phyloP scores from a whole-genome alignment of 1,140 invertebrate species.

The Heterodera carotae region DNA sequence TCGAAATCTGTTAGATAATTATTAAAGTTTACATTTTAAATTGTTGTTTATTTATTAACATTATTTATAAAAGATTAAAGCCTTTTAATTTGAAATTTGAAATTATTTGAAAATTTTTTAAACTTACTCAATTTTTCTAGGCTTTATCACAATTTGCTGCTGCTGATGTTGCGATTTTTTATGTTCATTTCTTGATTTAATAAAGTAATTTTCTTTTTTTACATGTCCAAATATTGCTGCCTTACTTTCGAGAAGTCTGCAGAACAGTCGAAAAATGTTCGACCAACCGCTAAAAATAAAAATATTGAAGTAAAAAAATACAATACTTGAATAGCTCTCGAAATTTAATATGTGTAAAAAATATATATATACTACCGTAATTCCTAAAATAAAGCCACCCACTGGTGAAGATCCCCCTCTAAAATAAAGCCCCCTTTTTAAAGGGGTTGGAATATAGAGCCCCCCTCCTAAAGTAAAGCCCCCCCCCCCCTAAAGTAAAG shows the following conservation, averaged over 20 bases:
- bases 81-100: not conserved
- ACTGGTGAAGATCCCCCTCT: too few species aligned
- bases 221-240: not conserved
- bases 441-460: too few species aligned
- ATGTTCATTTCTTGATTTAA: not conserved
- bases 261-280: conserved; percentile 36
- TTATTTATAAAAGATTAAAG: too few species aligned
- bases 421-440: too few species aligned
- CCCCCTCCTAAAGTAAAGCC: too few species aligned
- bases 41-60: too few species aligned
- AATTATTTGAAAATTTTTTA: not conserved
- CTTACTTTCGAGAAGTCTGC: conserved; percentile 10
- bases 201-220: not conserved
- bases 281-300: conserved; percentile 18
- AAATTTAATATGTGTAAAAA: not conserved
- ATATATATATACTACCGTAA: too few species aligned
- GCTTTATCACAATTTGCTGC: conserved; percentile 4
- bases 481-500: too few species aligned
- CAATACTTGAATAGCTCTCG: not conserved
- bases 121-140: conserved; percentile 11
- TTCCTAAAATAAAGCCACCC: not conserved
- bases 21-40: not conserved
- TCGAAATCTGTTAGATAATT: conserved; percentile 3
- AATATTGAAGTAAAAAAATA: not conserved
- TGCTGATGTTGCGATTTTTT: conserved; percentile 5